These are phyloP conservation scores for Eolophus roseicapilla DNA, from an alignment of 2,113 vertebrate species.

Conservation along the genomic window DNA sequence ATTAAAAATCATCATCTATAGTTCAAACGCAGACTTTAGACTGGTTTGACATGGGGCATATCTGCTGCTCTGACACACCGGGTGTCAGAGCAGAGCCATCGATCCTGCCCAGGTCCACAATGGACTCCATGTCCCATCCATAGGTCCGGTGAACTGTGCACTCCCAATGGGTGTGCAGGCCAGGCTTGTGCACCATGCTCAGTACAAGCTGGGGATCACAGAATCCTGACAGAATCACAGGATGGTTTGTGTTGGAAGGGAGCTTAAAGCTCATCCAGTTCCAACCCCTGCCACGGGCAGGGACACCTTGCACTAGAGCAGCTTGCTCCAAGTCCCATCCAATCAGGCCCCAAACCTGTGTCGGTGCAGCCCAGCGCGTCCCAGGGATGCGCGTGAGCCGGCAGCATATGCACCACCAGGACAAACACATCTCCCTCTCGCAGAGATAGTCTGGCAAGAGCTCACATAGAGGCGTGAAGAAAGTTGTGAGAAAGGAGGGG, in stretches of 20 bases:
- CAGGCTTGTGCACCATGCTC: accelerated
- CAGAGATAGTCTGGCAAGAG: slow-evolving; percentile 2
- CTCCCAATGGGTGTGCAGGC: accelerated
- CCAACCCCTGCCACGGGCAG: not conserved
- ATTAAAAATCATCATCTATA: not conserved
- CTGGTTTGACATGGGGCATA: accelerated
- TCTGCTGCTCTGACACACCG: accelerated
- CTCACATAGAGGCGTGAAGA: not conserved
- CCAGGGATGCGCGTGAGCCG: accelerated
- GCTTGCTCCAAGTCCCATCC: not conserved
- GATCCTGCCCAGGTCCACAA: accelerated
- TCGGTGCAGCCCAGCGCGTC: not conserved
- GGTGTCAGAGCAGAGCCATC: accelerated
- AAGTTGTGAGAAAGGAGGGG: not conserved
- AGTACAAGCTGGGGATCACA: not conserved
- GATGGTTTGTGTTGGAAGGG: not conserved
- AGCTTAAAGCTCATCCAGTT: not conserved
- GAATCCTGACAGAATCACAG: not conserved
- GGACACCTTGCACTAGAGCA: not conserved
- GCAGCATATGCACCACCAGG: slow-evolving; percentile 34
- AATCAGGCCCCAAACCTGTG: not conserved
- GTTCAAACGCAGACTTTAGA: not conserved
- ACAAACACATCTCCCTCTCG: slow-evolving; percentile 6
- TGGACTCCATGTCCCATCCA: accelerated
- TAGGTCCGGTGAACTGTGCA: accelerated